These are phyloP conservation scores for Cosmorhoe ocellata DNA, from an alignment of 2,888 invertebrate genomes.

Conservation along the genomic window DNA sequence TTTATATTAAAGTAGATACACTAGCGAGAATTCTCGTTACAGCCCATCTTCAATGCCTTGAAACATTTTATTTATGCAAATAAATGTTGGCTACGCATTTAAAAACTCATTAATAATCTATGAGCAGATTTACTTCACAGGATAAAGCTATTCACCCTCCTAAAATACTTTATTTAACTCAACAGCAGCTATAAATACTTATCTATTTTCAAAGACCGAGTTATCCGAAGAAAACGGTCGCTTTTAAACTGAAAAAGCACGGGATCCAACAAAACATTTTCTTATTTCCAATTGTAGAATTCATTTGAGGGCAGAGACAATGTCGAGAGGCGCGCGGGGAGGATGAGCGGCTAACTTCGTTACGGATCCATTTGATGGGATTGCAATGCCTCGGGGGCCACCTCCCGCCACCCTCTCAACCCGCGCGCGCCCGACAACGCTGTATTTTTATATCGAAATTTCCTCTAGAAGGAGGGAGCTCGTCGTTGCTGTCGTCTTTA, in stretches of 20 bases:
- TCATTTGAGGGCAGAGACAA: constrained; percentile 83
- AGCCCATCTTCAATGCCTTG: background rate
- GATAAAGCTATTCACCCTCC: constrained; percentile 46
- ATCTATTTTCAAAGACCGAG: constrained; percentile 51
- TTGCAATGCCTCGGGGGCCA: constrained; percentile 83
- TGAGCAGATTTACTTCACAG: constrained; percentile 22
- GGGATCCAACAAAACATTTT: constrained; percentile 81
- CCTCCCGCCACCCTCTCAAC: constrained; percentile 49
- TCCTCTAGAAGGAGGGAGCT: constrained; percentile 74
- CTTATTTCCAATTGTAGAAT: constrained; percentile 83
- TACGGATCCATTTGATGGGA: constrained; percentile 91
- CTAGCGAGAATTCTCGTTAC: background rate
- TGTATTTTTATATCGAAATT: constrained; percentile 83
- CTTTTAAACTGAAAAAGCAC: constrained; percentile 80
- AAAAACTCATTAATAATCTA: constrained; percentile 26
- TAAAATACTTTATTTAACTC: constrained; percentile 49
- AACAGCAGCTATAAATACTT: constrained; percentile 46
- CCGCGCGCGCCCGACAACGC: constrained; percentile 59
- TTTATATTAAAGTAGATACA: background rate
- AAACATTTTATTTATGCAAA: constrained; percentile 13
- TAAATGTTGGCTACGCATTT: constrained; percentile 12
- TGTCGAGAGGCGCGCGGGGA: constrained; percentile 81
- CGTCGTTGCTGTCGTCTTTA: constrained; percentile 76
- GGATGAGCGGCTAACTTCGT: constrained; percentile 87
- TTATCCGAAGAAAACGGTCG: constrained; percentile 74